Base-by-base conservation (phyloP, 2,113 vertebrate genomes). In the Athene cunicularia region DNA sequence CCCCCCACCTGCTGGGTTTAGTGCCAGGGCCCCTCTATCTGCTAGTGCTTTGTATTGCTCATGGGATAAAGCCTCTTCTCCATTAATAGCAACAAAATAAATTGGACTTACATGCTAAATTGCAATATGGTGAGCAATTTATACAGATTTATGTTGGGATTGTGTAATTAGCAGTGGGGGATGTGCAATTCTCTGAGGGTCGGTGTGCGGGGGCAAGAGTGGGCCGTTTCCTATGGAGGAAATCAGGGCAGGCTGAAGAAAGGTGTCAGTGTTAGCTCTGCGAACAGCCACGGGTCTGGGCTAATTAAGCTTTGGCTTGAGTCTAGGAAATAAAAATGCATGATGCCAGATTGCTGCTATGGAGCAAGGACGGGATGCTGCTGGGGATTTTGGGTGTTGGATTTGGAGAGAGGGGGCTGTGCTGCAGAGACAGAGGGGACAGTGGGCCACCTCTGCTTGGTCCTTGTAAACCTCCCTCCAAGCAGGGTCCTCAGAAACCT, bases 71-170 rank as follows among this genome's bases (percentile, higher is more conserved):
- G 90, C 39, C 23, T 85, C 55, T 86, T 82, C 75, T 93, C 77
- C 63, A 22, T 88, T 88, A 89, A 95, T 4, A 30, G 56, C 81
- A 85, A 33, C 27, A 75, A 89, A 81, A 93, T 95, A 86, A 97
- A 93, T 81, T n/a, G 33, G 35, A 64, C 41, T 90, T 43, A 88
- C 96, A 93, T 56, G 75, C 30, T 84, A 19, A 95, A 94, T 23
- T 81, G 64, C 85, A 92, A 60, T 82, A 56, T 0, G 1, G 76
- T 11, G 7, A 93, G 91, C 64, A 71, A 75, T 93, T 85, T 80
- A 23, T 84, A 70, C 22, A 68, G 88, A 74, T 83, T 96, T 81
- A 11, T 81, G 67, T 23, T 20, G n/a, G 85, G 80, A 43, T 8
- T 80, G 77, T 75, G 93, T 56, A 70, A 91, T 88, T 92, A 92